Conservation (phyloP, 1,140 invertebrate species). For the Drosophila murphyi region DNA sequence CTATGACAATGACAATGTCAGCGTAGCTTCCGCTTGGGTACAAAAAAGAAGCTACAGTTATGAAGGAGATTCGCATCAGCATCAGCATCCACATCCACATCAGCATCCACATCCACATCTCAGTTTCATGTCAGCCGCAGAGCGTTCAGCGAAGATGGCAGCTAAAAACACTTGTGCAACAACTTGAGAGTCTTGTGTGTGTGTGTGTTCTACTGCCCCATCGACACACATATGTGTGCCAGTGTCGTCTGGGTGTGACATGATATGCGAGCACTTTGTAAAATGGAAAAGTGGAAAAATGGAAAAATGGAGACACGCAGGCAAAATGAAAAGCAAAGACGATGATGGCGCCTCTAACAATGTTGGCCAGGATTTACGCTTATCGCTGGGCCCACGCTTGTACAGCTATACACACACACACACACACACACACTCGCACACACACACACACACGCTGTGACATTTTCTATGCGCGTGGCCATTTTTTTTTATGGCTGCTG, state of each 20-base stretch:
- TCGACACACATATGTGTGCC: conserved; percentile 68
- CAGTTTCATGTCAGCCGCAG: conserved; percentile 15
- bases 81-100: conserved; percentile 8
- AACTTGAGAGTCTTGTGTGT: conserved; percentile 24
- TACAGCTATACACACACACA: conserved; percentile 37
- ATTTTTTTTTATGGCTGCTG: conserved; percentile 73
- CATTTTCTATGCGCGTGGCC: conserved; percentile 72
- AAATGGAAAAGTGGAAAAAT: conserved; percentile 79
- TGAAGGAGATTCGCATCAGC: conserved; percentile 33
- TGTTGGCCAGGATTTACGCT: conserved; percentile 78
- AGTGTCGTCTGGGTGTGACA: conserved; percentile 80
- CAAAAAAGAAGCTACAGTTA: conserved; percentile 28
- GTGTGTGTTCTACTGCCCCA: conserved; percentile 58
- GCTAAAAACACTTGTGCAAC: conserved; percentile 49
- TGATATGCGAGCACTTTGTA: conserved; percentile 84
- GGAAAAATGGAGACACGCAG: conserved; percentile 68
- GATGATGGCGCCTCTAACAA: conserved; percentile 47
- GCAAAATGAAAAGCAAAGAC: conserved; percentile 50
- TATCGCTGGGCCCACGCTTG: conserved; percentile 54
- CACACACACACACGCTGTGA: conserved; percentile 31
- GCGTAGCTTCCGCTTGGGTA: too few species aligned
- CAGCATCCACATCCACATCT: too few species aligned
- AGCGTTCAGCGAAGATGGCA: conserved; percentile 28
- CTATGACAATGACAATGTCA: too few species aligned
- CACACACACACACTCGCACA: conserved; percentile 15